Evolutionary conservation across 2,888 invertebrate genomes (phyloP).

Genomic region (Synanthedon formicaeformis): DNA sequence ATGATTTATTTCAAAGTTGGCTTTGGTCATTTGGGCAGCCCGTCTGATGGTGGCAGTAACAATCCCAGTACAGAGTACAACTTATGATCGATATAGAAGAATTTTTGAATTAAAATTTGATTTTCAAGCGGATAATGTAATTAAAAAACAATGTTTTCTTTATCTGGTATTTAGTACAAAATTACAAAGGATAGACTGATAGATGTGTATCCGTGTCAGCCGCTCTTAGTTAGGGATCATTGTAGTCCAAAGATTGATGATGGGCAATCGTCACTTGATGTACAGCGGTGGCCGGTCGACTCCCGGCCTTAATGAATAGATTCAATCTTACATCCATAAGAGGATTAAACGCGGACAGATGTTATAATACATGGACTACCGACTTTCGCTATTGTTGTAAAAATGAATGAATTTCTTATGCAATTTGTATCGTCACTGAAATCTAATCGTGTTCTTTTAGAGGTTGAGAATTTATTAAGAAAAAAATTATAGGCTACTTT

Average conservation of each 20-base stretch:
- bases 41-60: no score
- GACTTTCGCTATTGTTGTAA: neutral
- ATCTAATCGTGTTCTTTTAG: no score
- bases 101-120: no score
- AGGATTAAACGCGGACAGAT: slow-evolving; percentile 3
- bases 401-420: neutral
- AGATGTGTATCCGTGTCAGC: slow-evolving; percentile 23
- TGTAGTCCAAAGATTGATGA: slow-evolving; percentile 52
- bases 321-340: slow-evolving; percentile 7
- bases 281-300: slow-evolving; percentile 16
- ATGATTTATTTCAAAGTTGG: no score
- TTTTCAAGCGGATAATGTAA: no score
- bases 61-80: no score
- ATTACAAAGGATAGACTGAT: neutral
- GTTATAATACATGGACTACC: neutral
- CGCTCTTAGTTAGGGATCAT: slow-evolving; percentile 52
- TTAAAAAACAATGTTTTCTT: no score
- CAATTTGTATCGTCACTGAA: no score
- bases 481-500: no score
- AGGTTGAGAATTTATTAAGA: no score
- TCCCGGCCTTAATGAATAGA: slow-evolving; percentile 18
- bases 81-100: no score
- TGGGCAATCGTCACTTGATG: slow-evolving; percentile 35
- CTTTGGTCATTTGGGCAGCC: no score
- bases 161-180: neutral